Evolutionary conservation across 2,797 vertebrate species (phyloP), one percentile per base, ranked within the genome.

Genomic region (Selene dorsalis): DNA sequence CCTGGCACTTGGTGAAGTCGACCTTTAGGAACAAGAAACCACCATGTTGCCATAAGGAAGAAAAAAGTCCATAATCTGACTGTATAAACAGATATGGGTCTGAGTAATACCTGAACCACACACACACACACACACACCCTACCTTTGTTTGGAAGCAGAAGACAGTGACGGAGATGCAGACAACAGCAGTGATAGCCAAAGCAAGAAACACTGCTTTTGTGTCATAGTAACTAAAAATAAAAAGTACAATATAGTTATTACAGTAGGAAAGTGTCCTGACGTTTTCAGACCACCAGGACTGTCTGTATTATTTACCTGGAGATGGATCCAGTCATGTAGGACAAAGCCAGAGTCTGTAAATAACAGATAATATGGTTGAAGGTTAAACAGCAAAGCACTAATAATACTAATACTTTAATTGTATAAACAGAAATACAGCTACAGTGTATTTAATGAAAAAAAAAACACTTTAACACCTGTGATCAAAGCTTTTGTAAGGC

Each of bases 91-190:
- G 39, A 41, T 41, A 41, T 41, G 13, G 3, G 39, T 41, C 39
- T 48, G 45, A 48, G 45, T 48, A 20, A n/a, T 47, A 47, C 17
- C 45, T 48, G 18, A 7, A 48, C 18, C 45, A 67, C 22, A 30
- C 41, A 61, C 24, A n/a, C 43, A 10, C 35, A 11, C 35, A 41
- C 12, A 41, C 39, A 90, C 81, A 95, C 96, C 94, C 0, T 86
- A 97, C 98, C 97, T 98, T 99, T 30, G 98, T 99, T 93, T 99
- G 98, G 91, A 99, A 98, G 92, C 98, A 99, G 95, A 99, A 99
- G 89, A 99, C 81, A 0, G 97, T 99, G 78, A 99, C 97, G 0
- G 94, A 73, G n/a, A 99, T 95, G 91, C 97, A 95, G 55, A 99
- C 97, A 0, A 99, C 91, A 0, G 95, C 96, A 0, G 98, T 99